Conservation (phyloP, 2,888 invertebrate genomes). For the Desoria tigrina region DNA sequence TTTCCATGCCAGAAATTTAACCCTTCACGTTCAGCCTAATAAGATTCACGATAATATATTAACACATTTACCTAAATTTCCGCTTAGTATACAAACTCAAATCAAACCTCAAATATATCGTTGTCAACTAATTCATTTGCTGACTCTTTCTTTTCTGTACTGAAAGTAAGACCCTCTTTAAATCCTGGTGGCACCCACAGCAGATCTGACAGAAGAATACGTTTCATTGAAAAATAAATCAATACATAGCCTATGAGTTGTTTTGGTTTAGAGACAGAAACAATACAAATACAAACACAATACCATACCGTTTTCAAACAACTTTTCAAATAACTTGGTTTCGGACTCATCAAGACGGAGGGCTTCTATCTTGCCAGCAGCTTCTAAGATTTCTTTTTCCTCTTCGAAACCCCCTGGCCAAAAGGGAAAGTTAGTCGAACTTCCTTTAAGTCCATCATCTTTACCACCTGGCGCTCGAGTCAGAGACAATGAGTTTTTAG, state of each 20-base stretch:
- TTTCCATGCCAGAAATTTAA: constrained; percentile 49
- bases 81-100: background rate
- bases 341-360: constrained; percentile 35
- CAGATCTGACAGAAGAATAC: constrained; percentile 59
- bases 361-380: constrained; percentile 18
- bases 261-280: too few species aligned
- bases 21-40: background rate
- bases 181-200: constrained; percentile 71
- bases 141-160: constrained; percentile 8
- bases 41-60: background rate
- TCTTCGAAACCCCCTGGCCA: constrained; percentile 79
- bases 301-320: constrained; percentile 57
- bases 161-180: constrained; percentile 57
- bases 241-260: too few species aligned
- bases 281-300: too few species aligned
- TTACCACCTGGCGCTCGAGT: constrained; percentile 74
- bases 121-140: constrained; percentile 58
- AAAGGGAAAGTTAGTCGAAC: constrained; percentile 78
- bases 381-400: constrained; percentile 52
- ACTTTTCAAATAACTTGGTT: constrained; percentile 36
- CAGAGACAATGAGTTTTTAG: constrained; percentile 77
- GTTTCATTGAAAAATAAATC: too few species aligned
- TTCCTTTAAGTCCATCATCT: constrained; percentile 71
- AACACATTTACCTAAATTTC: too few species aligned
- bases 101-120: constrained; percentile 3